Base-by-base conservation (phyloP, 2,797 vertebrate genomes). In the Leptodactylus fallax region DNA sequence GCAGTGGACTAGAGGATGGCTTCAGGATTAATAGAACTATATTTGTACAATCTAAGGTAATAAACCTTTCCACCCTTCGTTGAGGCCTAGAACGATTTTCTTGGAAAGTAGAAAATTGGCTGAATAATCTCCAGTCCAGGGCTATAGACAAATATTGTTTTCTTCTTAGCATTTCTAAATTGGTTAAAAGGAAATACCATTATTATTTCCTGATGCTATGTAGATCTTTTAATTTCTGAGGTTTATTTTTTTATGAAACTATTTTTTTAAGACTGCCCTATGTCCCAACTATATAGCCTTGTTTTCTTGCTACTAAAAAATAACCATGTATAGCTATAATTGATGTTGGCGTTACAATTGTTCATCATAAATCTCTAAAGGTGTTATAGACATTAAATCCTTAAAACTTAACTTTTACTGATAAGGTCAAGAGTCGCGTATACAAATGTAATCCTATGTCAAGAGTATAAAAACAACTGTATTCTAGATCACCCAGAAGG, bases 1-100 rank as follows among this genome's bases (percentile, higher is more conserved):
- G 74, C 74, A 53, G 23, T 77, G 49, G 74, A 53, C 74, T 77
- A 47, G 74, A 51, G 74, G 47, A 77, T 53, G 74, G 49, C 74
- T 77, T 77, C 47, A 23, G 49, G 74, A 77, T 77, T 77, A 77
- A 77, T 53, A 23, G 49, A 77, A 77, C 47, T 53, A 77, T 77
- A 53, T 77, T 77, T 77, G 74, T 77, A 77, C 4, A 77, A 23
- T 53, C 11, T 51, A 77, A 51, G 11, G 6, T 77, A 53, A 53
- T 77, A 77, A 77, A 51, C n/a, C 47, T 77, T 77, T 77, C 47
- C 74, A 77, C 49, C 10, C 21, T 53, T 77, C n/a, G 6, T 53
- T 12, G 12, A 51, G 11, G 21, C 19, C 17, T 53, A 11, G 21
- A 51, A 53, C 47, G n/a, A 53, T 53, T 77, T 72, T 49, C 17